Evolutionary conservation across 2,888 invertebrate species (phyloP), one percentile per base, ranked within the genome.

Genomic region (Mantis religiosa): DNA sequence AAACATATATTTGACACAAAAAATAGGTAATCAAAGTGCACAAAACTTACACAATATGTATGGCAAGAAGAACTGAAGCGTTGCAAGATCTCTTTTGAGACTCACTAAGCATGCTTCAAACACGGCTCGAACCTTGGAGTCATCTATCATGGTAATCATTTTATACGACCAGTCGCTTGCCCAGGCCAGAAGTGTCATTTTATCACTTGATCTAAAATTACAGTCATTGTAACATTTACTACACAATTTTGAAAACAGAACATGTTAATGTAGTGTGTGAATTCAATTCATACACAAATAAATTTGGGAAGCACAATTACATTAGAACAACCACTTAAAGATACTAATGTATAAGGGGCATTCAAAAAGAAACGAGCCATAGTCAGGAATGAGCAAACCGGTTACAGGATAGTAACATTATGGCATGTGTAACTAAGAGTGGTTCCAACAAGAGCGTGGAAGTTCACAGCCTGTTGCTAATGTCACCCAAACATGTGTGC

Each of bases 51-150:
- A 91, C 15, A 97, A 92, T 82, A 97, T 96, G 91, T 97, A 96
- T 0, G 97, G 97, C 88, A 97, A 93, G 92, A 97, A 97, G 88
- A 96, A 95, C 92, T 96, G 95, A 89, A 97, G 92, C 27, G 96
- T 96, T 91, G 95, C 95, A 83, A 95, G 95, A 92, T 97, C 97
- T 89, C 96, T 95, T 41, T 96, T 95, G 93, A 97, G 96, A 91
- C 97, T 96, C 0, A 97, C 96, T 90, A 96, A 95, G 82, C 97
- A 97, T 0, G 96, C 95, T 90, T 95, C 95, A 54, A 97, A 92
- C 28, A 97, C 93, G 87, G 95, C 94, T 82, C 94, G 95, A 3
- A 95, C 94, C 85, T 94, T 94, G 82, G 95, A 94, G 0, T 95
- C 94, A 28, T 95, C 94, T 82, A 97, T 94, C 0, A 94, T 93